These are phyloP conservation scores for Heteronetta atricapilla DNA, from an alignment of 2,113 vertebrate species.

Conservation along the genomic window DNA sequence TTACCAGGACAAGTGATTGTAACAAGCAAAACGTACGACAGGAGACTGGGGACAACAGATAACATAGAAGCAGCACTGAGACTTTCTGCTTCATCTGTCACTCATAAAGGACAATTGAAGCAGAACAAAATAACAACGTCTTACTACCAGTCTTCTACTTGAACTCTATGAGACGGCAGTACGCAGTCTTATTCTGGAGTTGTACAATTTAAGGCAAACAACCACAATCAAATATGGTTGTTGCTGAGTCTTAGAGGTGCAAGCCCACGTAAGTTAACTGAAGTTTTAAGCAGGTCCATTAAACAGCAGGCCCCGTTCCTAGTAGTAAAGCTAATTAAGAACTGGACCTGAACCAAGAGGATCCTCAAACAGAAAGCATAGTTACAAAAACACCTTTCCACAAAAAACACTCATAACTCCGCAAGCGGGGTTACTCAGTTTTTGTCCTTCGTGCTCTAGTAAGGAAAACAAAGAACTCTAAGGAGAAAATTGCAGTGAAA, in stretches of 20 bases:
- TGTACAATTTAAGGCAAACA: not conserved
- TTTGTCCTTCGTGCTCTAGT: too few species aligned
- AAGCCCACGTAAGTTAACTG: not conserved
- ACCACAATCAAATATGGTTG: not conserved
- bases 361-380: not conserved
- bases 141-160: not conserved
- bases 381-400: not conserved
- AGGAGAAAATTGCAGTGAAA: too few species aligned
- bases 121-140: not conserved
- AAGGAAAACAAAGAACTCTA: too few species aligned
- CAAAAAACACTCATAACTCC: not conserved
- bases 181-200: not conserved
- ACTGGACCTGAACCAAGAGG: not conserved
- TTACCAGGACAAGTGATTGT: not conserved
- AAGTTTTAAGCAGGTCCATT: not conserved
- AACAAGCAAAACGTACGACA: not conserved
- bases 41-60: not conserved
- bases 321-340: not conserved
- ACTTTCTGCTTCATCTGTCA: not conserved
- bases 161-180: not conserved
- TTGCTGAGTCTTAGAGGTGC: not conserved
- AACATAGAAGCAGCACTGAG: not conserved
- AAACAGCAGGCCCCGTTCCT: not conserved
- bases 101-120: not conserved
- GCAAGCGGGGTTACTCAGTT: too few species aligned